Evolutionary conservation across 2,888 invertebrate genomes (phyloP), one percentile per base, ranked within the genome.

Genomic region (Lasioglossum figueresi): DNA sequence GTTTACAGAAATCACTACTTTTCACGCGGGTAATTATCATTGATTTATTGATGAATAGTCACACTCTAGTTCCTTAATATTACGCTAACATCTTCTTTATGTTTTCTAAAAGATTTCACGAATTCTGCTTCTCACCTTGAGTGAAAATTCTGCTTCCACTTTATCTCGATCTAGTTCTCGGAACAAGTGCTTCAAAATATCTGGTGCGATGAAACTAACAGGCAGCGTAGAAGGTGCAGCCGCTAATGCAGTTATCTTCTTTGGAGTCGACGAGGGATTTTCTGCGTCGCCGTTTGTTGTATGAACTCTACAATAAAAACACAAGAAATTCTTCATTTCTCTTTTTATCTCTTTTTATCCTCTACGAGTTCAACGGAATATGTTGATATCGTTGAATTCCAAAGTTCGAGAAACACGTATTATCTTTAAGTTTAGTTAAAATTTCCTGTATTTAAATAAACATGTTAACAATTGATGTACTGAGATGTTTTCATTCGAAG

Each of bases 111-210:
- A 66, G 4, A 31, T 66, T 34, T 19, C 66, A 66, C 4, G 27
- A 40, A 48, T 85, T 45, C 45, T 19, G 37, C 6, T 10, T 14
- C 80, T 90, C 92, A 97, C 97, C 95, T 97, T 97, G 3, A 95
- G 92, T 92, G 97, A 96, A 93, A 97, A 97, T 93, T 97, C 97
- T 40, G 96, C 96, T 88, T 97, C 97, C 48, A 97, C 96, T 16
- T 96, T 96, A 84, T 97, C 97, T 82, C 96, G 96, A 89, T 97
- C 96, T 27, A 97, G 95, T 93, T 97, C 97, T 83, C 97, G 95
- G 76, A 97, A 96, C 74, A 97, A 93, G 88, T 96, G 96, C 92
- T 96, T 97, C 56, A 97, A 94, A 84, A 97, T 96, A 1, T 97
- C 96, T 4, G 96, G 95, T 75, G 96, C 96, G 1, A 97, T 95